Conservation (phyloP, 2,113 vertebrate species). For the Parotia lawesii region DNA sequence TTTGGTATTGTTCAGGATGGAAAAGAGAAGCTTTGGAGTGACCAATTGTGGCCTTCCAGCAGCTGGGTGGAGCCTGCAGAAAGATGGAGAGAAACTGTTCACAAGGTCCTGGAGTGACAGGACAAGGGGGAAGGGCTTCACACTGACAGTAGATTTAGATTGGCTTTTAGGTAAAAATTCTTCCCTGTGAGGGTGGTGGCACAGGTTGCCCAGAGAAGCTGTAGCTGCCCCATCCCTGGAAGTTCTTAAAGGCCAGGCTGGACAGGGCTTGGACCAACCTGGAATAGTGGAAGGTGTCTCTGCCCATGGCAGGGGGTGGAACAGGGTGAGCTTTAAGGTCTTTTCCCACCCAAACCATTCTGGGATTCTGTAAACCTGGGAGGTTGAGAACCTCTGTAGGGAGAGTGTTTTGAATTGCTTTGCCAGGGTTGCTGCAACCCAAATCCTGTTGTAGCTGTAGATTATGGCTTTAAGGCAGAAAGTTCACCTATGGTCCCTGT, state of each 20-base stretch:
- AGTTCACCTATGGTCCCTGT: not conserved
- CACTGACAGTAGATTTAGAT: not conserved
- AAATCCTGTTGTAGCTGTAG: not conserved
- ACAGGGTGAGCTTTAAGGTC: not conserved
- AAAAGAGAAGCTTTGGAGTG: not conserved
- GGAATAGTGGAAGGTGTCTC: accelerated
- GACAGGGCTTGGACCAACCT: accelerated
- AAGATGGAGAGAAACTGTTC: not conserved
- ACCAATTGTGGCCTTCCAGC: not conserved
- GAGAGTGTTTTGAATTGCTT: not conserved
- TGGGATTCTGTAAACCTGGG: not conserved
- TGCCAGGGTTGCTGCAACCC: not conserved
- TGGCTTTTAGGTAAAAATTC: not conserved
- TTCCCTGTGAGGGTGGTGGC: not conserved
- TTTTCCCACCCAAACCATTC: not conserved
- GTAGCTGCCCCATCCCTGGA: not conserved
- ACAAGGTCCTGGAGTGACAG: not conserved
- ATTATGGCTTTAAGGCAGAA: not conserved
- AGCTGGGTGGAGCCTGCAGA: not conserved
- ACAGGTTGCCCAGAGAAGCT: not conserved
- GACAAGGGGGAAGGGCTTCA: not conserved
- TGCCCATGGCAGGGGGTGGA: not conserved
- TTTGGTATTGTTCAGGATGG: not conserved
- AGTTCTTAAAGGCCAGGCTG: not conserved
- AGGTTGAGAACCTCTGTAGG: not conserved